Evolutionary conservation across 1,140 invertebrate genomes (phyloP).

Genomic region (Bombyx mandarina): DNA sequence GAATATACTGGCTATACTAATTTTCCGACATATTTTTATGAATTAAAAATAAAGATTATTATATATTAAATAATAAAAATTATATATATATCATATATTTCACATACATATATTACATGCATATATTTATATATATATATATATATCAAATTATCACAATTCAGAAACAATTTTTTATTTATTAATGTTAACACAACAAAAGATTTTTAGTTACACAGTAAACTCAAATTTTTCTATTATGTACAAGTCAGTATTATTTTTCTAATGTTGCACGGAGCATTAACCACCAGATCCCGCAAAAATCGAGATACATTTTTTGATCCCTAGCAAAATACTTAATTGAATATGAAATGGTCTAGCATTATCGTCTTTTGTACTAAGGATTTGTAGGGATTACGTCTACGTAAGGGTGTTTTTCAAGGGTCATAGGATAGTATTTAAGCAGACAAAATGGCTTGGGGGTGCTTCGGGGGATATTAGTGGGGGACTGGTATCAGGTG

Average conservation of each 20-base stretch:
- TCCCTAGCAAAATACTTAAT: slow-evolving; percentile 65
- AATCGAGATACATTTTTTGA: slow-evolving; percentile 48
- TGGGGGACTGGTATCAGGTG: slow-evolving; percentile 23
- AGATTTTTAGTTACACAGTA: too few species aligned
- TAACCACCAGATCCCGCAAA: slow-evolving; percentile 25
- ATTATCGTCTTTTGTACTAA: slow-evolving; percentile 60
- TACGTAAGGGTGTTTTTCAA: slow-evolving; percentile 40
- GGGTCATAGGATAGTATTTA: slow-evolving; percentile 61
- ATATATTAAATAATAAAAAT: too few species aligned
- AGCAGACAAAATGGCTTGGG: slow-evolving; percentile 42
- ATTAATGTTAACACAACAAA: too few species aligned
- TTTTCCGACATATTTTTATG: too few species aligned
- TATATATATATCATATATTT: too few species aligned
- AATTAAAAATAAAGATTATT: too few species aligned
- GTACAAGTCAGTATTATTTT: background rate
- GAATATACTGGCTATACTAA: too few species aligned
- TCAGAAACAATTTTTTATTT: too few species aligned
- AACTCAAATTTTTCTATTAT: too few species aligned
- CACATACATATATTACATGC: too few species aligned
- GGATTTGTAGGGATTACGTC: slow-evolving; percentile 49
- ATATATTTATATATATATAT: too few species aligned
- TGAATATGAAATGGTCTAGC: slow-evolving; percentile 62
- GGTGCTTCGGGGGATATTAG: slow-evolving; percentile 20
- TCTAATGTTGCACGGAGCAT: slow-evolving; percentile 1
- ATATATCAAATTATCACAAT: too few species aligned